Base-by-base conservation (phyloP, 2,113 vertebrate genomes). In the Pungitius pungitius region DNA sequence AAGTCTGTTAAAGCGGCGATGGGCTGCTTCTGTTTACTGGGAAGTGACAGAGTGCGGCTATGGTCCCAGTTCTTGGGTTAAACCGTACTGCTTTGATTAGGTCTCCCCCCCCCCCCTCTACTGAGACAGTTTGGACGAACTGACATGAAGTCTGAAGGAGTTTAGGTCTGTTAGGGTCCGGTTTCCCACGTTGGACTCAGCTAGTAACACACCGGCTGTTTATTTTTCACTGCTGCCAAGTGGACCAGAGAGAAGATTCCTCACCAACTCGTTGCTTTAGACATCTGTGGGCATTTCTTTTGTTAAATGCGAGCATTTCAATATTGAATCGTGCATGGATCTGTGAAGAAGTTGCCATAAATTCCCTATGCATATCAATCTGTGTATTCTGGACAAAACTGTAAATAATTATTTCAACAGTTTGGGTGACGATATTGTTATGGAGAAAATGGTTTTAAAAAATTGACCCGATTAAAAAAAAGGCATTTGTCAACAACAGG, bases 171-270 rank as follows among this genome's bases (percentile, higher is more conserved):
- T 69, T 66, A 11, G 39, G 37, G 51, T 79, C 77, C 59, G 59
- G 69, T 80, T 84, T 86, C 81, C 78, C 37, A 6, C 1, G 20
- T 14, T 22, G 7, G 49, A 7, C 52, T 72, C 24, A 8, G 24
- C 56, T 78, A 8, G 22, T 65, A 49, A 37, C 49, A 27, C 26
- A 18, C 47, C 71, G 73, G 59, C 47, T 9, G 20, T 27, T 71
- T 65, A 57, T 64, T n/a, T 70, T 73, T 35, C 49, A 40, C 58
- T 11, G 30, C 55, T 59, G 59, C 56, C 76, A 82, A 59, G 18
- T 15, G 54, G 30, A 69, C 4, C 61, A 10, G 45, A 18, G 45
- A 24, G 60, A 39, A 4, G 30, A 54, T 26, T 60, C 37, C 14
- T 18, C 2, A 0, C 1, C 37, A n/a, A 3, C 45, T 49, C 20